These are phyloP conservation scores for Protophormia terraenovae DNA, from an alignment of 2,888 invertebrate species.

Conservation along the genomic window DNA sequence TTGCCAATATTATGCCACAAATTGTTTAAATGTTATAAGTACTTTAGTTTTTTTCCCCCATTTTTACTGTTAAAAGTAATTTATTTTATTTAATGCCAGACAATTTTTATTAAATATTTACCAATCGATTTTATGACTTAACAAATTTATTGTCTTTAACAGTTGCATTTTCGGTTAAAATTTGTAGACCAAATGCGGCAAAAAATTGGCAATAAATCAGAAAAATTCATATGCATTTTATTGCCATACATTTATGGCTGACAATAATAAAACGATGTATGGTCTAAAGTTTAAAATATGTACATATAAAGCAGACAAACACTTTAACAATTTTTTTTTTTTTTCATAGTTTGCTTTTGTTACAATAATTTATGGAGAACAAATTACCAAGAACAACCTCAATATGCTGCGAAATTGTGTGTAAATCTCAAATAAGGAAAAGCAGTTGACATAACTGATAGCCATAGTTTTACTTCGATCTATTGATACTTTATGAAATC, in stretches of 20 bases:
- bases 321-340: constrained; percentile 38
- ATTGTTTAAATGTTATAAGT: neutral
- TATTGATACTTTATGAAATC: too few relatives aligned
- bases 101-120: constrained; percentile 32
- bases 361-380: neutral
- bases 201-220: constrained; percentile 46
- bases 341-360: neutral
- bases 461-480: too few relatives aligned
- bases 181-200: constrained; percentile 39
- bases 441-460: too few relatives aligned
- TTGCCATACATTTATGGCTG: constrained; percentile 57
- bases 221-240: constrained; percentile 59
- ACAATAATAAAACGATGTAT: constrained; percentile 52
- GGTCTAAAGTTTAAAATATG: constrained; percentile 25
- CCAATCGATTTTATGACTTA: constrained; percentile 55
- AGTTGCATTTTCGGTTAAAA: constrained; percentile 58
- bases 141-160: constrained; percentile 59
- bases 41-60: too few relatives aligned
- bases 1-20: neutral
- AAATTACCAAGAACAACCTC: too few relatives aligned
- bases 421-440: too few relatives aligned
- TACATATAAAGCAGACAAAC: constrained; percentile 28
- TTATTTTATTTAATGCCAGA: constrained; percentile 44
- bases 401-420: too few relatives aligned
- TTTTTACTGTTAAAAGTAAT: neutral